Evolutionary conservation across 1,140 invertebrate genomes (phyloP).

Genomic region (Drosophila takahashii): DNA sequence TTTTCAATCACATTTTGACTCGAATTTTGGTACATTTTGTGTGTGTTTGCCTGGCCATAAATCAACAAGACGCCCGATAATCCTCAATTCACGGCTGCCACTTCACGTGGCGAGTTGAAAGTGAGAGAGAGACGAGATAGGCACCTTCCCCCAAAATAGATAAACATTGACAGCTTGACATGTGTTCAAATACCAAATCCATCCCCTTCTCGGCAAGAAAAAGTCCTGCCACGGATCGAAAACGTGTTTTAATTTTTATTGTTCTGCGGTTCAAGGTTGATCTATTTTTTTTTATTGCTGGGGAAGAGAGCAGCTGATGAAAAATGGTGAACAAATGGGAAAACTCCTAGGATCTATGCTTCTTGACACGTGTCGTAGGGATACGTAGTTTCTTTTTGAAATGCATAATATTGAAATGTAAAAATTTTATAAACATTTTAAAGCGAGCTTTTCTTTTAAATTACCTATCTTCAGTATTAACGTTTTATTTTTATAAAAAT

Average conservation of each 20-base stretch:
- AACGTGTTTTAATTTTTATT: constrained; percentile 74
- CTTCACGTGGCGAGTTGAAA: constrained; percentile 23
- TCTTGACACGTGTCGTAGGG: constrained; percentile 7
- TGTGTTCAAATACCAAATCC: constrained; percentile 65
- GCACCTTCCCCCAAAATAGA: constrained; percentile 63
- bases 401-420: neutral
- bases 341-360: neutral
- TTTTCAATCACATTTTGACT: constrained; percentile 80
- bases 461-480: too few species aligned
- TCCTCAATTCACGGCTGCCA: constrained; percentile 54
- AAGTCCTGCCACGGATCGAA: constrained; percentile 28
- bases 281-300: constrained; percentile 22
- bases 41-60: constrained; percentile 60
- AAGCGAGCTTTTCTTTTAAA: too few species aligned
- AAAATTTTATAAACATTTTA: neutral
- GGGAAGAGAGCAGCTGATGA: constrained; percentile 30
- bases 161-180: constrained; percentile 82
- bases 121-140: constrained; percentile 26
- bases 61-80: constrained; percentile 72
- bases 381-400: neutral
- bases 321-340: constrained; percentile 10
- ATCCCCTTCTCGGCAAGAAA: constrained; percentile 15
- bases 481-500: too few species aligned
- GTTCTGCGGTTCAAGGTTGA: constrained; percentile 47
- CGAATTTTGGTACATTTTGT: constrained; percentile 57